Base-by-base conservation (phyloP, 2,113 vertebrate species). In the Alligator sinensis region DNA sequence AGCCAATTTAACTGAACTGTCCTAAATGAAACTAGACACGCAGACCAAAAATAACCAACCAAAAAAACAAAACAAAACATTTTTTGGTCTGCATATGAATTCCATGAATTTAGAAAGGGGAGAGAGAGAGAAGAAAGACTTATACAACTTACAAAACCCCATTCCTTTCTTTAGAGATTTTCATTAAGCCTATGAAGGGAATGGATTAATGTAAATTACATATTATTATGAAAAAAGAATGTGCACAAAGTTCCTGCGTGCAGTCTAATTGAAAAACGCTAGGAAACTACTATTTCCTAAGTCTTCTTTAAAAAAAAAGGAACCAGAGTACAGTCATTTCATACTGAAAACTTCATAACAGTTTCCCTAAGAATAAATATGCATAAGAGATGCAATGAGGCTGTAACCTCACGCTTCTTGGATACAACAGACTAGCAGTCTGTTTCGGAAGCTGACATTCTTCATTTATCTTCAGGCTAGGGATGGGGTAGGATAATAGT, bases 381-480 rank as follows among this genome's bases (percentile, higher is more conserved):
- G 81, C 89, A 93, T 92, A 12, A 30, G 34, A 76, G 78, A 57
- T 7, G 18, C 57, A 78, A 47, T 28, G 38, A 54, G 91, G n/a
- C 90, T 93, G 93, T 22, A 79, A 61, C 25, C 70, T 59, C 1
- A 2, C 68, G 38, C 34, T 91, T 80, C 60, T 75, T 76, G 74
- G 79, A 85, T 81, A 25, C 25, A 91, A 25, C 0, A 75, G 17
- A 80, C 13, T 64, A 90, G 64, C 60, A 94, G 86, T 77, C 95
- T 96, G 75, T 94, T 95, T 91, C 91, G 87, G 90, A 93, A 80
- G 55, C 86, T 90, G 27, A 58, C 47, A 57, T 70, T 61, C 70
- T 90, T 64, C 25, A 80, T 70, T 94, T 94, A 85, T 34, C 59
- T 80, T 79, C 79, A 4, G 13, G 93, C 90, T 89, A 95, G 47